Conservation (phyloP, 2,888 invertebrate genomes). For the Eristalis intricaria region DNA sequence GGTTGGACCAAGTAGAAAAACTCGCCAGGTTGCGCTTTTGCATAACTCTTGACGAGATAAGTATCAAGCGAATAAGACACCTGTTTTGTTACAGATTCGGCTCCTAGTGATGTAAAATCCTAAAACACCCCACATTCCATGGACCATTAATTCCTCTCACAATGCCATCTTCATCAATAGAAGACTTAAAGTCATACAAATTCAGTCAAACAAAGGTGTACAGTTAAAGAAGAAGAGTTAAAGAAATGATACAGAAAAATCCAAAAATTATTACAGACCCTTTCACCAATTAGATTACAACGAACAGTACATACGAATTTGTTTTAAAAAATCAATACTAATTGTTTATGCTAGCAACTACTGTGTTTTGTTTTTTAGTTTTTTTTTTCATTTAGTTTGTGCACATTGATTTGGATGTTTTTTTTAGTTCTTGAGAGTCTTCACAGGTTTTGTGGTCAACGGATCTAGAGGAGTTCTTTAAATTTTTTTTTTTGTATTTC, state of each 20-base stretch:
- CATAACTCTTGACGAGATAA: too few species aligned
- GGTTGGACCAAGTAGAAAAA: too few species aligned
- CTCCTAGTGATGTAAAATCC: too few species aligned
- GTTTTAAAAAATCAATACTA: neutral
- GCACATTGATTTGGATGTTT: neutral
- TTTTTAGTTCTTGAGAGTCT: constrained; percentile 60
- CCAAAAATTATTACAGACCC: constrained; percentile 61
- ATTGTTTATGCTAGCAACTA: constrained; percentile 25
- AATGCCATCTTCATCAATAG: too few species aligned
- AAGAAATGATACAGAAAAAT: constrained; percentile 34
- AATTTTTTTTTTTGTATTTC: neutral
- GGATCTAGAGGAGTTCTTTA: constrained; percentile 33
- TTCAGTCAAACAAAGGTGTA: neutral
- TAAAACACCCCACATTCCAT: too few species aligned
- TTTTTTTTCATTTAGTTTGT: neutral
- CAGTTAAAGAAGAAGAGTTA: neutral
- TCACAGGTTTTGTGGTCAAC: constrained; percentile 71
- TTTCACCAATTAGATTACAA: constrained; percentile 28
- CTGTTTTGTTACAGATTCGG: too few species aligned
- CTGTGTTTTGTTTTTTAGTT: neutral
- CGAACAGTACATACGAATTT: constrained; percentile 19
- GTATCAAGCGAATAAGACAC: too few species aligned
- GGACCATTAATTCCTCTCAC: too few species aligned
- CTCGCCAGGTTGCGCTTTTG: too few species aligned
- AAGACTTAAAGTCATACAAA: too few species aligned